Evolutionary conservation across 1,140 invertebrate genomes (phyloP), one percentile per base, ranked within the genome.

Genomic region (Danaus plexippus): DNA sequence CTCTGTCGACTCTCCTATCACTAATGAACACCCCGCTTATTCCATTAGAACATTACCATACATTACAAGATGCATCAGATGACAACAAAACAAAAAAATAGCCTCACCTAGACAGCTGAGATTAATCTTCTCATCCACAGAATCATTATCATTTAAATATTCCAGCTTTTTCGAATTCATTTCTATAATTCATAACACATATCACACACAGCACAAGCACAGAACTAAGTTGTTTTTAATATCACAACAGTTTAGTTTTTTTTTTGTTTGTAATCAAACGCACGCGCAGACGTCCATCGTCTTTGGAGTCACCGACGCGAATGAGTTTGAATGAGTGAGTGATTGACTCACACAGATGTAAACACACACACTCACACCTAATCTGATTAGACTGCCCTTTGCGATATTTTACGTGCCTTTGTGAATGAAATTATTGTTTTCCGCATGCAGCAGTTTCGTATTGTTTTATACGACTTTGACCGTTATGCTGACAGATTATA

Each of bases 111-210:
- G 74, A 75, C 84, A 85, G 67, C 84, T 87, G 71, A 87, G 77
- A 67, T 81, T 87, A 47, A 80, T 77, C 67, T 85, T 85, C 60
- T 77, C 84, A 59, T 84, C 80, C 58, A 80, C 76, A 22, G 82
- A 85, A 58, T 84, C 81, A 57, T 84, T 76, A 61, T 84, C 74
- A 46, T 78, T 75, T 47, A 79, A 80, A 66, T 80, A 85, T 70
- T 87, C 84, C 74, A 87, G 63, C 69, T 87, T 87, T 80, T 87
- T 87, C 54, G 84, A 79, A 85, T 87, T 87, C 84, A 87, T 87
- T 50, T 69, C 73, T 61, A 61, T 18, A 32, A 46, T 59, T 58
- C 55, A 47, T 64, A 51, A 55, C 18, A 53, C 52, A 44, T 15
- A 15, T 56, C 12, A 43, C 54, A 60, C 57, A 59, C 51, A 42